Percentiles rank a stretch among this genome's conserved stretches.
phyloP scores from a whole-genome alignment of 2,888 invertebrate species.

The Aphodius granarius region DNA sequence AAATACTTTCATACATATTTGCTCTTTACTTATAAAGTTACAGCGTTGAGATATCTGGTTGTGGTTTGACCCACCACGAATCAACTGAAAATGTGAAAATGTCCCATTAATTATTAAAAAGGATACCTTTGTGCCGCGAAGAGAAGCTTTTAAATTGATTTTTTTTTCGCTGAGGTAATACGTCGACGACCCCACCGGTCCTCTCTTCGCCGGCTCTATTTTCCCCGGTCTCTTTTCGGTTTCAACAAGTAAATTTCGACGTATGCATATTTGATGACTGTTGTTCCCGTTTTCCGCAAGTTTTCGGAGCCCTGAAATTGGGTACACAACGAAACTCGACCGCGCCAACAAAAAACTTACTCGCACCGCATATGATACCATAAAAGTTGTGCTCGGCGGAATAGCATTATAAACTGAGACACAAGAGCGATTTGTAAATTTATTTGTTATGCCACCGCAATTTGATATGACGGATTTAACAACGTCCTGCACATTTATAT shows the following conservation, averaged over 20 bases:
- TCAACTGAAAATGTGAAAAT: not conserved
- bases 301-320: not conserved
- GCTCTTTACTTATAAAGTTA: not conserved
- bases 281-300: not conserved
- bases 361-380: not conserved
- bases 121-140: not conserved
- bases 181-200: too few relatives aligned
- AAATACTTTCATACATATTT: not conserved
- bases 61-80: not conserved
- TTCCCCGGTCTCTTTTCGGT: not conserved
- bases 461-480: not conserved
- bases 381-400: not conserved
- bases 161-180: not conserved
- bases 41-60: not conserved
- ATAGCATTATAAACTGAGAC: not conserved
- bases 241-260: slow-evolving; percentile 12
- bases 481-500: not conserved
- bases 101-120: not conserved
- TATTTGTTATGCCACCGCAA: not conserved
- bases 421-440: not conserved
- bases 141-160: not conserved
- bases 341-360: not conserved
- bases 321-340: not conserved
- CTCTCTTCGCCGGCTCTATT: too few relatives aligned
- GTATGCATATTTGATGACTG: slow-evolving; percentile 16